Evolutionary conservation across 2,113 vertebrate genomes (phyloP).

Genomic region (Thalassoma bifasciatum): DNA sequence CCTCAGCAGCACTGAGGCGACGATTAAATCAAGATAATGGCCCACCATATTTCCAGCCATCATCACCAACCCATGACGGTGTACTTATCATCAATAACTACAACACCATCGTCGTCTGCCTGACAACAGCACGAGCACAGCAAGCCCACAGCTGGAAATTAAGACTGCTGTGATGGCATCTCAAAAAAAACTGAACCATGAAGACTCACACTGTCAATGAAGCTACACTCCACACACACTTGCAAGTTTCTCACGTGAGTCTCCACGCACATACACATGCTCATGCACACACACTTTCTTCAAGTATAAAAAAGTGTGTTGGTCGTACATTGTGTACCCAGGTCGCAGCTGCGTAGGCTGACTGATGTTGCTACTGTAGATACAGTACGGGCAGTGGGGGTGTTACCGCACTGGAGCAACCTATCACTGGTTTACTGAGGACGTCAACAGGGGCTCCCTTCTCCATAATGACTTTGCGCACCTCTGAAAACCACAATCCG

Average conservation of each 20-base stretch:
- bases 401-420: conserved; percentile 68
- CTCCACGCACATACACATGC: conserved; percentile 28
- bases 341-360: conserved; percentile 75
- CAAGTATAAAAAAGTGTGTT: conserved; percentile 71
- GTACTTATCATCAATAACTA: conserved; percentile 70
- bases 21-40: conserved; percentile 80
- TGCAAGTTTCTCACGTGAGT: conserved; percentile 36
- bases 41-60: conserved; percentile 64
- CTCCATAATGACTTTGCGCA: conserved; percentile 76
- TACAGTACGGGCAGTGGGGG: conserved; percentile 70
- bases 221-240: conserved; percentile 19
- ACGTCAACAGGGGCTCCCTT: conserved; percentile 72
- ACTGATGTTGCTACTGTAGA: conserved; percentile 72
- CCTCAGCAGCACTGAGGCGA: conserved; percentile 55
- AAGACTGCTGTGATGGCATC: conserved; percentile 60
- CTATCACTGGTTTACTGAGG: conserved; percentile 52
- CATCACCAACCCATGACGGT: conserved; percentile 61
- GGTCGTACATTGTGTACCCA: conserved; percentile 83
- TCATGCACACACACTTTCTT: conserved; percentile 45
- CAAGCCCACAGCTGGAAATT: conserved; percentile 44
- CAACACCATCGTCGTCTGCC: conserved; percentile 67
- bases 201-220: conserved; percentile 26
- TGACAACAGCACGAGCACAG: conserved; percentile 66
- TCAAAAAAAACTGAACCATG: conserved; percentile 24
- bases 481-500: conserved; percentile 61